Conservation (phyloP, 2,888 invertebrate genomes). For the Tetragonisca angustula region DNA sequence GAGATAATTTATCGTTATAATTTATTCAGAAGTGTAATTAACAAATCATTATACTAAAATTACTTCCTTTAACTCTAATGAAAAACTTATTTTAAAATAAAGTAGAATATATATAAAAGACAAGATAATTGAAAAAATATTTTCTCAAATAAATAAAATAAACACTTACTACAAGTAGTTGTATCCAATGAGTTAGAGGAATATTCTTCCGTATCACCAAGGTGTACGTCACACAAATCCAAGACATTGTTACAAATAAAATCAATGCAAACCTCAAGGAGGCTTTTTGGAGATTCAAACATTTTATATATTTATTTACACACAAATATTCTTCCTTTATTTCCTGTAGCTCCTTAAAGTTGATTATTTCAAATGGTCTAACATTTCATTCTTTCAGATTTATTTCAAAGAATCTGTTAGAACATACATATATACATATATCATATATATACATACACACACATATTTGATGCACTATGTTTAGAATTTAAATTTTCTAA, state of each 20-base stretch:
- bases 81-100: not conserved
- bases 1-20: too few species aligned
- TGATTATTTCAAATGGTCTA: constrained; percentile 20
- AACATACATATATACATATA: constrained; percentile 34
- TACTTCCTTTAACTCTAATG: not conserved
- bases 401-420: constrained; percentile 21
- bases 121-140: not conserved
- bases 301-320: constrained; percentile 79
- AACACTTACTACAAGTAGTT: constrained; percentile 59
- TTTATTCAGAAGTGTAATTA: too few species aligned
- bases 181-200: constrained; percentile 41
- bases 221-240: constrained; percentile 84
- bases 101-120: not conserved
- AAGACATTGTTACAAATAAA: constrained; percentile 88
- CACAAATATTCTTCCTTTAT: constrained; percentile 30
- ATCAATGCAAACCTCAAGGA: constrained; percentile 88
- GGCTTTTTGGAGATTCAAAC: constrained; percentile 87
- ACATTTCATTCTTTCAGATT: constrained; percentile 34
- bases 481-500: constrained; percentile 5
- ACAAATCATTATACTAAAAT: constrained; percentile 17
- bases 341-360: constrained; percentile 13
- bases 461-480: constrained; percentile 6
- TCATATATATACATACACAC: not conserved
- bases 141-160: not conserved
- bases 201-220: constrained; percentile 74